Base-by-base conservation (phyloP, 2,113 vertebrate species). In the Tetrao urogallus region DNA sequence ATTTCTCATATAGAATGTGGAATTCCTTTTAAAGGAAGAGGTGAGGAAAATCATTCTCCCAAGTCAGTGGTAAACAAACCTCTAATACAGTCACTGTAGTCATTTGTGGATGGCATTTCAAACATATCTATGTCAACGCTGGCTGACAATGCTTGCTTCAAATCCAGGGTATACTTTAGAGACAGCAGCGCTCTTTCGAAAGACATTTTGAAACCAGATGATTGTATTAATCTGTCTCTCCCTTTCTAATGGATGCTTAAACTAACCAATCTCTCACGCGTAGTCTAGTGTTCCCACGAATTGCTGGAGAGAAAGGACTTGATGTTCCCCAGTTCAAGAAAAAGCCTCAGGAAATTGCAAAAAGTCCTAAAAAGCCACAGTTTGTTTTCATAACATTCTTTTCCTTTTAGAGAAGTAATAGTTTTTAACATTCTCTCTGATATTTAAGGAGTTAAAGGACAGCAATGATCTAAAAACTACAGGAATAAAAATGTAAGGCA, bases 261-360 rank as follows among this genome's bases (percentile, higher is more conserved):
- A n/a, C 90, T 70, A 71, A 69, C 81, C 92, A 32, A 45, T 13
- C 82, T 74, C 93, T 70, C 3, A 12, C 85, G 88, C 92, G 57
- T 34, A 71, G 71, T 36, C 86, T 61, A 5, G 64, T 79, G 95
- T 97, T 96, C 95, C 94, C 95, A 97, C 82, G 93, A 95, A 56
- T 47, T 77, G 82, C 91, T 93, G 96, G 25, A 64, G 22, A 86
- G 72, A 22, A 65, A 92, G 94, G 88, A 96, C 93, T 93, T 89
- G 72, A 91, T 96, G 96, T 96, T 93, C 96, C 78, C 47, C 93
- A 82, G 94, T 27, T 94, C 86, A 82, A 95, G 92, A 95, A 94
- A 92, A 96, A 95, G 92, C 87, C 91, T 90, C 79, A 96, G 94
- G 94, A 97, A 95, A 97, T 97, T 95, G 94, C 94, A 96, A 96